Conservation (phyloP, 2,888 invertebrate genomes). For the Horisme vitalbata region DNA sequence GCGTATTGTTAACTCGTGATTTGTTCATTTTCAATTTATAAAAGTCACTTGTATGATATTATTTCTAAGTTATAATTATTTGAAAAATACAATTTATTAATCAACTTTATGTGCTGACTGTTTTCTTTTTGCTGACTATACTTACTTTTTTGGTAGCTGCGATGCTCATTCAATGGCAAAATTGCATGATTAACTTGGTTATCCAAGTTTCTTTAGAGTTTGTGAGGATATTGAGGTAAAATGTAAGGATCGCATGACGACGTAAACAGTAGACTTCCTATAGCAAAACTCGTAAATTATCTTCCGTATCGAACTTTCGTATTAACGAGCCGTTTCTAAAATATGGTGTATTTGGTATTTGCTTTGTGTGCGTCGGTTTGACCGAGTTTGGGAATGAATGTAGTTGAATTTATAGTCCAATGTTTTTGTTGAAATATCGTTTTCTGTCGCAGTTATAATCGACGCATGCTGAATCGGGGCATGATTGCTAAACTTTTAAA, state of each 20-base stretch:
- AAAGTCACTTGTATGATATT: no score
- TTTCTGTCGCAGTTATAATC: neutral
- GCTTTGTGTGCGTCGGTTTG: slow-evolving; percentile 5
- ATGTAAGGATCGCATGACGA: slow-evolving; percentile 31
- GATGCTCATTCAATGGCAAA: neutral
- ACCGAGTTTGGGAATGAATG: slow-evolving; percentile 7
- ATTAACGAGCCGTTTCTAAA: slow-evolving; percentile 23
- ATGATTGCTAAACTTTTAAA: neutral
- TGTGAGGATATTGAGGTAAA: slow-evolving; percentile 8
- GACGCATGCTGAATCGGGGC: neutral
- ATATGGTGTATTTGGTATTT: slow-evolving; percentile 12
- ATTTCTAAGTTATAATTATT: no score
- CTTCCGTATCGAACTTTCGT: slow-evolving; percentile 28
- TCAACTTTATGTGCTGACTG: no score
- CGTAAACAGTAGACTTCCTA: slow-evolving; percentile 11
- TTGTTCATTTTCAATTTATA: no score
- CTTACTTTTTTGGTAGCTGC: no score
- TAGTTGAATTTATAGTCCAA: slow-evolving; percentile 4
- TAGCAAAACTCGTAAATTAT: slow-evolving; percentile 23
- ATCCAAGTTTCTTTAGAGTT: neutral
- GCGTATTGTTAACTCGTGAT: no score
- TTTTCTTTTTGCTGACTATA: no score
- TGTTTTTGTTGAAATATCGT: slow-evolving; percentile 3
- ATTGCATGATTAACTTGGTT: neutral
- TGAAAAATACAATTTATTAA: no score